A percentile compares a stretch with the other conserved stretches of the same genome.
These are phyloP conservation scores for Halcyon chelicuti DNA, from an alignment of 2,797 vertebrate genomes.

Conservation along the genomic window DNA sequence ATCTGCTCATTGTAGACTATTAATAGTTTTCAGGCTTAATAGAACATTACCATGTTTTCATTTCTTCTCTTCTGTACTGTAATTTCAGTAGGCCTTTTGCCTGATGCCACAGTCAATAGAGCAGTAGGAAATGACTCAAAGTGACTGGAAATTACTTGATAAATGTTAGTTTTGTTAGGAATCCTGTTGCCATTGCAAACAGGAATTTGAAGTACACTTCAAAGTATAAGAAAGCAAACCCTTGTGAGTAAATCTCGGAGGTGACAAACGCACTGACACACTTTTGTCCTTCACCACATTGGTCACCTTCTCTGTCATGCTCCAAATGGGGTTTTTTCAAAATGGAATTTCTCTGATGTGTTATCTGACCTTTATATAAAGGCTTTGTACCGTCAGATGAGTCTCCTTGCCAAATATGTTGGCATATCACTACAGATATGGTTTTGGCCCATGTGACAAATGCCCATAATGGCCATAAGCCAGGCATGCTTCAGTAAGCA, in stretches of 20 bases:
- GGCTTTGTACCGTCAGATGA: not conserved
- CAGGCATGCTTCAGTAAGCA: not conserved
- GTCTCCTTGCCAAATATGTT: not conserved
- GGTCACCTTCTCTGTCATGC: not conserved
- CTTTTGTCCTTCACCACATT: not conserved
- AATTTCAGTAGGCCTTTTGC: not conserved
- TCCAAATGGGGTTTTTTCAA: not conserved
- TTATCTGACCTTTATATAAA: not conserved
- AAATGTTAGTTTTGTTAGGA: not conserved
- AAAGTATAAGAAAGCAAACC: not conserved
- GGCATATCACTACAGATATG: not conserved
- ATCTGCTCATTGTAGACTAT: not conserved
- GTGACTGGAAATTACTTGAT: not conserved
- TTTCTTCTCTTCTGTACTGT: not conserved
- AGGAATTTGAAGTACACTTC: not conserved
- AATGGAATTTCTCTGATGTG: not conserved
- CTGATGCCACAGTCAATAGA: not conserved
- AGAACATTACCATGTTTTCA: not conserved
- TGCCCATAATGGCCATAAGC: rapidly evolving
- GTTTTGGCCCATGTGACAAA: not conserved
- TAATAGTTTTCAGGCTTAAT: not conserved
- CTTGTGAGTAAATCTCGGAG: not conserved
- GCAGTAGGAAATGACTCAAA: not conserved
- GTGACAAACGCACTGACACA: not conserved
- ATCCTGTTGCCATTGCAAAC: not conserved